Evolutionary conservation across 2,113 vertebrate species (phyloP).

Genomic region (Cygnus buccinator): DNA sequence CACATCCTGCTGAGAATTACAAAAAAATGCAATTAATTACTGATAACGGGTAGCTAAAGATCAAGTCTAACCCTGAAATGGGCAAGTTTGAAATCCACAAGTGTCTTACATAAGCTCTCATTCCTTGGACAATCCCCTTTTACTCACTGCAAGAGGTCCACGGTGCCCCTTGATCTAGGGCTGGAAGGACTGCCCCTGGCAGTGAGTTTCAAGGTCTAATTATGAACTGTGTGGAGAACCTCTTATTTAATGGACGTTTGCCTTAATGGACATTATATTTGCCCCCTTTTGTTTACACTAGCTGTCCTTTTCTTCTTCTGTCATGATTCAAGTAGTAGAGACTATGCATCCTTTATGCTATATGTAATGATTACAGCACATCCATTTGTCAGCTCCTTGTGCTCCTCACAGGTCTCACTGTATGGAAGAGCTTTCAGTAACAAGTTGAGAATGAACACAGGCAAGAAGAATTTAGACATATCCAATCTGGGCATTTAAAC

Average conservation of each 20-base stretch:
- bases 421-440: not conserved
- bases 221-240: not conserved
- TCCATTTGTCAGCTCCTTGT: not conserved
- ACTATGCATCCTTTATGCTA: not conserved
- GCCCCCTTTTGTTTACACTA: not conserved
- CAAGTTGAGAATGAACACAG: not conserved
- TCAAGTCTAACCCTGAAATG: not conserved
- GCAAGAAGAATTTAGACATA: not conserved
- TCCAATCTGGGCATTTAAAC: not conserved
- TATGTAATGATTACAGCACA: not conserved
- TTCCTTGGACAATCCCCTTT: not conserved
- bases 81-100: not conserved
- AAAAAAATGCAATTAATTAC: not conserved
- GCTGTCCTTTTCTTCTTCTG: not conserved
- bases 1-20: not conserved
- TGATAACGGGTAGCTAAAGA: not conserved
- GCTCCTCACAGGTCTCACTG: not conserved
- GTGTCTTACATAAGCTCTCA: not conserved
- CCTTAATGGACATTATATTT: not conserved
- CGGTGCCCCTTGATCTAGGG: not conserved
- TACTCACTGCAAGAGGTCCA: not conserved
- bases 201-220: not conserved
- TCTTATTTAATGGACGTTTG: not conserved
- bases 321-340: not conserved
- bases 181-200: not conserved